Evolutionary conservation across 2,797 vertebrate genomes (phyloP), one percentile per base, ranked within the genome.

Genomic region (Aratinga solstitialis): DNA sequence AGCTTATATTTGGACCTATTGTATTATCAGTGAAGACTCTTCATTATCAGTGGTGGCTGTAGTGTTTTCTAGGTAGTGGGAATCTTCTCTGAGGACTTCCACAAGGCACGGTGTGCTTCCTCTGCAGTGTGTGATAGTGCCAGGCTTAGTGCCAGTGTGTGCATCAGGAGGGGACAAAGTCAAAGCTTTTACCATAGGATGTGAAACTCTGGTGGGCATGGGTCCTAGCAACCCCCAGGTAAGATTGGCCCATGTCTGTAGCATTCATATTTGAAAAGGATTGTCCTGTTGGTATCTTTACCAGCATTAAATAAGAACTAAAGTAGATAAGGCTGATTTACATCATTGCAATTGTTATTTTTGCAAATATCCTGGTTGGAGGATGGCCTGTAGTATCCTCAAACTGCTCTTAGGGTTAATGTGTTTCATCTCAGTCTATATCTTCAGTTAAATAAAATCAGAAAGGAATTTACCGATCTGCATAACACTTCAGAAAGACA

Each of bases 311-410:
- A 72, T 32, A 53, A 40, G 47, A 34, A 38, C 17, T 59, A 23
- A 36, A 38, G 3, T 7, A 81, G 47, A 36, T 67, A 4, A 58
- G 27, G 21, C 7, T 76, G 42, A 27, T 32, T 90, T 69, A 38
- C 1, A 1, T 77, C 32, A 43, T 3, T 2, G 0, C n/a, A 32
- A 29, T 11, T 54, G 1, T 34, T 59, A 36, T 26, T 59, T 59
- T 36, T 59, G n/a, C 56, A 68, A 78, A 13, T 47, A n/a, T 13
- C 9, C 13, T 13, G 19, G 4, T 3, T 65, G 47, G 23, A 75
- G 4, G 3, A 56, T 8, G 9, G 11, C 19, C 43, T 88, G 10
- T 42, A 56, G 42, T 36, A 61, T 9, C 22, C 23, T 89, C 32
- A 66, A 2, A 30, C 11, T 66, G 21, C 24, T 40, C 18, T 56